These are phyloP conservation scores for Hirtodrosophila histrioides DNA, from an alignment of 2,888 invertebrate species.

Conservation along the genomic window DNA sequence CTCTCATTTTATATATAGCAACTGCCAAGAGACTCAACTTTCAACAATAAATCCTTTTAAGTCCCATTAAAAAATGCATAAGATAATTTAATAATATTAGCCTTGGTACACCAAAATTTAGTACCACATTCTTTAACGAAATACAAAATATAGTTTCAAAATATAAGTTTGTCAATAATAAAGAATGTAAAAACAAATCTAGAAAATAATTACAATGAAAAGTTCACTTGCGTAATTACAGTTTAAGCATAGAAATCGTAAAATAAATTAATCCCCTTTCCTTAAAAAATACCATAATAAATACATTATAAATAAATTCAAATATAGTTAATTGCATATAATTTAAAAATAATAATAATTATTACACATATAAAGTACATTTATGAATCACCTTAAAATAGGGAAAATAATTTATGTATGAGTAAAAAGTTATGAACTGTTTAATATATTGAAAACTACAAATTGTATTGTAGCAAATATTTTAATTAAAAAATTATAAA, in stretches of 20 bases:
- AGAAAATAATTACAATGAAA: slow-evolving; percentile 12
- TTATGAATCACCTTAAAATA: slow-evolving; percentile 59
- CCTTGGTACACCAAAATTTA: slow-evolving; percentile 42
- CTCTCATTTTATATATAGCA: slow-evolving; percentile 42
- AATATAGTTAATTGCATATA: slow-evolving; percentile 51
- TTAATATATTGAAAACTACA: slow-evolving; percentile 68
- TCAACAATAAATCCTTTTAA: slow-evolving; percentile 68
- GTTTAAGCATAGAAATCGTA: slow-evolving; percentile 2
- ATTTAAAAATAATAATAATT: slow-evolving; percentile 72
- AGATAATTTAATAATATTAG: slow-evolving; percentile 43
- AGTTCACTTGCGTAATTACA: too few species aligned
- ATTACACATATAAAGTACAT: slow-evolving; percentile 33
- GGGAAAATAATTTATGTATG: slow-evolving; percentile 50
- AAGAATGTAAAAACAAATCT: slow-evolving; percentile 60
- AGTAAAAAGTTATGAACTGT: slow-evolving; percentile 72
- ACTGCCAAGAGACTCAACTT: slow-evolving; percentile 75
- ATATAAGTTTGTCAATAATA: slow-evolving; percentile 67
- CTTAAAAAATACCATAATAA: slow-evolving; percentile 40
- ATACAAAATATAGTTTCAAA: slow-evolving; percentile 48
- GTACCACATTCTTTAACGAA: slow-evolving; percentile 51
- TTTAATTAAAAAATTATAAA: slow-evolving; percentile 69
- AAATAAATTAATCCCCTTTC: slow-evolving; percentile 31
- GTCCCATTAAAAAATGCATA: slow-evolving; percentile 47
- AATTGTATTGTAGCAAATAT: slow-evolving; percentile 78
- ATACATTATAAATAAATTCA: slow-evolving; percentile 34